Base-by-base conservation (phyloP, 1,140 invertebrate species). In the Philotrypesis tridentata region DNA sequence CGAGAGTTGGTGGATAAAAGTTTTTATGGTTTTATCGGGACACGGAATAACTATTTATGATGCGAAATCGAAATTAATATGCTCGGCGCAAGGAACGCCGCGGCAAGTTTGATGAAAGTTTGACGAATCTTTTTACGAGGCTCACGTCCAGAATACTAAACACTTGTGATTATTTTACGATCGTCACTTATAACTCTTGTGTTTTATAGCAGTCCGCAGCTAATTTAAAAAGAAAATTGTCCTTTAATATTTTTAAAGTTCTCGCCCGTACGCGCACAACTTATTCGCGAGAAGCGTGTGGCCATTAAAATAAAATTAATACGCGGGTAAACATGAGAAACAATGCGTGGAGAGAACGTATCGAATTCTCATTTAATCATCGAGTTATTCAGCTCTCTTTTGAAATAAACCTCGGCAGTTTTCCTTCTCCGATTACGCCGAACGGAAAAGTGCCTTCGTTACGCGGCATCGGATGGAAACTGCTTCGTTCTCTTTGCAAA, bases 91-190 rank as follows among this genome's bases (percentile, higher is more conserved):
- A 72, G 68, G 73, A 80, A 73, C 25, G 71, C 43, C 0, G n/a
- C n/a, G 33, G 33, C 55, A 80, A 80, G 48, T 80, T 80, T 80
- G 68, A 80, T 80, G 72, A 80, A 80, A 80, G 70, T 73, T 37
- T 80, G 78, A 80, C 73, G 78, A 80, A 80, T 72, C 78, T 80
- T 80, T 80, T 80, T 72, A 80, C 21, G 70, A 80, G 78, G 55
- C 9, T 23, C 33, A 63, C 23, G 55, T 29, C 55, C 27, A 63
- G 70, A 12, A 80, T 72, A 73, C 55, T 80, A 72, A 79, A 80
- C 61, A 73, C 29, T 80, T 72, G 27, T 71, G 60, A 71, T 71
- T 79, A 79, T 79, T 79, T 79, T 79, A 79, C 48, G 77, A 79
- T 70, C 77, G 5, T 67, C 31, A 14, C 25, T 12, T 76, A 25